Percentiles rank a stretch among this genome's conserved stretches.
phyloP scores from a whole-genome alignment of 2,113 vertebrate genomes.

The Hassar affinis region DNA sequence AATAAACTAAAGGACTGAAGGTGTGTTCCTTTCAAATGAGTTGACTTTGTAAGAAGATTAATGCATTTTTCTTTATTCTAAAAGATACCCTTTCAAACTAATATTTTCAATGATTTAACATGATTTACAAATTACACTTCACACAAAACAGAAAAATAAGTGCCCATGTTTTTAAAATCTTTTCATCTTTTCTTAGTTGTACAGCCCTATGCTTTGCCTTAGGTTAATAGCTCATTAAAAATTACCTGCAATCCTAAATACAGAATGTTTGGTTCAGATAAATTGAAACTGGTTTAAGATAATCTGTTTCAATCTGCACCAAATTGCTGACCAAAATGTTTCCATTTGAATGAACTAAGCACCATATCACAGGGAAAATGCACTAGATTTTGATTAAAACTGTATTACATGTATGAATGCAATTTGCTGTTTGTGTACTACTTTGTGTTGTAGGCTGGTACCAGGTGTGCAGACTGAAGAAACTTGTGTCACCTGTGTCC shows the following conservation, averaged over 20 bases:
- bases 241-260: background rate
- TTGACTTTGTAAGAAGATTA: background rate
- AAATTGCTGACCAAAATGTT: background rate
- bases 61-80: background rate
- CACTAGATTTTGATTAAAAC: background rate
- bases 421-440: background rate
- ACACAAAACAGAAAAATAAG: too few species aligned
- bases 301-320: background rate
- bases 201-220: too few species aligned
- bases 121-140: background rate
- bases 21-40: background rate
- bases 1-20: constrained; percentile 4
- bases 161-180: background rate
- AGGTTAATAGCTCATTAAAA: background rate
- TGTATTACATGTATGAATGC: background rate
- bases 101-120: background rate
- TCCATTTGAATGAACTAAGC: background rate
- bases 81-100: background rate
- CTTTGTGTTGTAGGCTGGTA: background rate
- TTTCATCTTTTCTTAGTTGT: too few species aligned
- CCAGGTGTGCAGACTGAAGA: background rate
- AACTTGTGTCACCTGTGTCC: background rate
- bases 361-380: background rate
- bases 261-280: background rate
- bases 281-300: background rate